Percentiles rank a stretch among this genome's conserved stretches.
phyloP scores from a whole-genome alignment of 1,140 invertebrate species.

The Rhopalosiphum maidis region DNA sequence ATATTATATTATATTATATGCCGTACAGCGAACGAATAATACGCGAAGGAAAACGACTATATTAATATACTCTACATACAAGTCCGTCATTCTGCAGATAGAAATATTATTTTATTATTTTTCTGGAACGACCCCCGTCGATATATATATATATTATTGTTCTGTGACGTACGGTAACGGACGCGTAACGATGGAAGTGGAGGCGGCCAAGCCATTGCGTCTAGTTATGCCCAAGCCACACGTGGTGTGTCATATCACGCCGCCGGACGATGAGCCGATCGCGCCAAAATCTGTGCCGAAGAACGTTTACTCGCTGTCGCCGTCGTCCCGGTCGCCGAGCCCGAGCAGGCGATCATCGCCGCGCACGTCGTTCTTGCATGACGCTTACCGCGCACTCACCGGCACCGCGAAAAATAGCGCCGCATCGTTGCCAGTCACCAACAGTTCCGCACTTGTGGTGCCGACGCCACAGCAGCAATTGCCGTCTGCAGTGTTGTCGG shows the following conservation, averaged over 20 bases:
- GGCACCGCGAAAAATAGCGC: background rate
- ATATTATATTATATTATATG: background rate
- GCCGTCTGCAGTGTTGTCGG: background rate
- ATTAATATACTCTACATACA: background rate
- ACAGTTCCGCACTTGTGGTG: background rate
- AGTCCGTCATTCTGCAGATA: background rate
- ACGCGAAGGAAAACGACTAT: background rate
- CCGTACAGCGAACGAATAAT: background rate
- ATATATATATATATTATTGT: background rate
- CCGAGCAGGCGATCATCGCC: constrained; percentile 52
- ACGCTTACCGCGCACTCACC: constrained; percentile 36
- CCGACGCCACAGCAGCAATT: background rate
- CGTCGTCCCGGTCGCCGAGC: constrained; percentile 54
- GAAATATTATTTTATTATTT: background rate
- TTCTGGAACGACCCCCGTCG: background rate
- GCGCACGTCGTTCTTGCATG: constrained; percentile 54
- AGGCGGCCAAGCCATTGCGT: constrained; percentile 16
- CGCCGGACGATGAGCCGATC: constrained; percentile 42
- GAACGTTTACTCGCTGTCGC: constrained; percentile 48
- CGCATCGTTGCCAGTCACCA: background rate
- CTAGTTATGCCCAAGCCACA: constrained; percentile 10
- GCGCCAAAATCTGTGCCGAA: background rate
- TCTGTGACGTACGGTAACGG: background rate
- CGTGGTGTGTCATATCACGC: constrained; percentile 50
- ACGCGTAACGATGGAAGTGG: constrained; percentile 9